Percentiles rank a stretch among this genome's conserved stretches.
These are phyloP conservation scores for Drosophila ogumai DNA, from an alignment of 1,140 invertebrate genomes.

Conservation along the genomic window DNA sequence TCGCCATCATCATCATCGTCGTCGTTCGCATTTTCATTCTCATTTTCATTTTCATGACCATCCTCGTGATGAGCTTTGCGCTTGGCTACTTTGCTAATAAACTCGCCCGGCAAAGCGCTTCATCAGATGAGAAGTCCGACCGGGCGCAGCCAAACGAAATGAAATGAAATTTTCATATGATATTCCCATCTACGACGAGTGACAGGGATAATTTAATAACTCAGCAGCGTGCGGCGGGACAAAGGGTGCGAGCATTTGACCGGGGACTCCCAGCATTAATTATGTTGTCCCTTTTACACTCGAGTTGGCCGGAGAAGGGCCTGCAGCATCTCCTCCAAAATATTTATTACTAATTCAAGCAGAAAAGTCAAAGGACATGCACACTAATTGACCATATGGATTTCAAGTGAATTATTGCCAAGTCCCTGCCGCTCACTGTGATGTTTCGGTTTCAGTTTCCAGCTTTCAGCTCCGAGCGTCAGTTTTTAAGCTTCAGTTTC, in stretches of 20 bases:
- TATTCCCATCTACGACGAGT: constrained; percentile 79
- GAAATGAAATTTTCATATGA: constrained; percentile 83
- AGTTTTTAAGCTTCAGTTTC: constrained; percentile 5
- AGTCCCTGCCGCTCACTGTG: constrained; percentile 1
- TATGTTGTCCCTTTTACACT: constrained; percentile 80
- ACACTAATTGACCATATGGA: constrained; percentile 82
- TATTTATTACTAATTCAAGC: constrained; percentile 80
- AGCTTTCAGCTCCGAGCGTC: neutral
- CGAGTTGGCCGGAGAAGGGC: constrained; percentile 29
- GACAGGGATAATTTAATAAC: constrained; percentile 81
- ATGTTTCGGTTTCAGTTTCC: constrained; percentile 15
- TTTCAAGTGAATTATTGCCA: constrained; percentile 65
- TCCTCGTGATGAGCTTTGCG: constrained; percentile 65
- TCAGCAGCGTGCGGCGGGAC: constrained; percentile 50
- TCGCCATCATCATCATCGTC: constrained; percentile 26
- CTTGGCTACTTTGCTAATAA: constrained; percentile 83
- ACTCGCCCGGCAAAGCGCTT: constrained; percentile 62
- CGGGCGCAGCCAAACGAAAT: constrained; percentile 73
- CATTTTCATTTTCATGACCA: constrained; percentile 50
- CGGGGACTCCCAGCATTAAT: constrained; percentile 65
- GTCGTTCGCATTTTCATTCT: constrained; percentile 22
- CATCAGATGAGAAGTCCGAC: constrained; percentile 49
- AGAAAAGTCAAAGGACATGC: constrained; percentile 74
- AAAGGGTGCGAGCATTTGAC: constrained; percentile 21
- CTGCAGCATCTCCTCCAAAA: constrained; percentile 8